These are phyloP conservation scores for Cygnus atratus DNA, from an alignment of 2,113 vertebrate species.

Conservation along the genomic window DNA sequence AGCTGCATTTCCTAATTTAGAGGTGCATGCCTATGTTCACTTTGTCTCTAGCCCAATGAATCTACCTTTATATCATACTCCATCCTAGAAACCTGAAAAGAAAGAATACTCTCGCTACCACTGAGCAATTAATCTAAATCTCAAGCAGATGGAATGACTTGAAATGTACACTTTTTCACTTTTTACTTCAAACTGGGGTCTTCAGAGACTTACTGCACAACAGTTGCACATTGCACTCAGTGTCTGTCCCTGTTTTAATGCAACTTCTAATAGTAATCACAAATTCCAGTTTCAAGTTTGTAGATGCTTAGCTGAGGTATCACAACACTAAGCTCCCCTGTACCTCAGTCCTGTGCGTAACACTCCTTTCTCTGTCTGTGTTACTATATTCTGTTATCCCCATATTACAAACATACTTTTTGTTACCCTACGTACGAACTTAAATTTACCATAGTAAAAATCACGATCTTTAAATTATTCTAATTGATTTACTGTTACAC, in stretches of 20 bases:
- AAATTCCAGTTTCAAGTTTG: neutral
- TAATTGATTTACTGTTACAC: neutral
- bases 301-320: neutral
- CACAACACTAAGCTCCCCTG: too few species aligned
- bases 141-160: neutral
- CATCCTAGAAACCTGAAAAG: neutral
- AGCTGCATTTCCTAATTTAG: neutral
- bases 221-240: neutral
- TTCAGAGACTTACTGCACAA: neutral
- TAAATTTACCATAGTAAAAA: neutral
- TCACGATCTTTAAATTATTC: neutral
- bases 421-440: neutral
- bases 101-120: neutral
- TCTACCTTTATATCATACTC: neutral
- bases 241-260: neutral
- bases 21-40: neutral
- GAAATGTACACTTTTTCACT: neutral
- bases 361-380: fast-evolving
- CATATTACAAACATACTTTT: neutral
- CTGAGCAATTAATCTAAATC: neutral
- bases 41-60: neutral
- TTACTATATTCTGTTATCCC: neutral
- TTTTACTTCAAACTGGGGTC: neutral
- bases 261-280: neutral
- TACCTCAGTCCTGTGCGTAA: neutral